A percentile compares a stretch with the other conserved stretches of the same genome.
phyloP scores from a whole-genome alignment of 2,113 vertebrate genomes.

The Cinclus cinclus region DNA sequence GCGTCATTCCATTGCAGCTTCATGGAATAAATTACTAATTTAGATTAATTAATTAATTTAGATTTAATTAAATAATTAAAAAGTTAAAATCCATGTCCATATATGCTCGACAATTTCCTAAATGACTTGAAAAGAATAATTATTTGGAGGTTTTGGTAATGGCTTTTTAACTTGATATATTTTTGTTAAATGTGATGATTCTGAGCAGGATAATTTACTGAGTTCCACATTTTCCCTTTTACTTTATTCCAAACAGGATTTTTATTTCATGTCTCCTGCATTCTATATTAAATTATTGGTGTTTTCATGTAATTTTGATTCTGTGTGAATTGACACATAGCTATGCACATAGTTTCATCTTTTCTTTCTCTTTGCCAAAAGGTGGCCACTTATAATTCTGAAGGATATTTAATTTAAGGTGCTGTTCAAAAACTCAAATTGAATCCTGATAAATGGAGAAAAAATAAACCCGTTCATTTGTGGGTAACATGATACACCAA shows the following conservation, averaged over 20 bases:
- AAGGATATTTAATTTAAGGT: not conserved
- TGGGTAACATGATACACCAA: not conserved
- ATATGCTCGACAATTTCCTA: not conserved
- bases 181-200: constrained; percentile 19
- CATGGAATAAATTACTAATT: constrained; percentile 32
- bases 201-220: not conserved
- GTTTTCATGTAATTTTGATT: constrained; percentile 14
- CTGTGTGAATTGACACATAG: not conserved
- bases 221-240: not conserved
- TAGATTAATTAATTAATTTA: too few species aligned
- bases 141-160: constrained; percentile 2
- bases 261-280: not conserved
- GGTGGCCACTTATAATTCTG: not conserved
- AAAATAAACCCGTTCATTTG: not conserved
- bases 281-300: not conserved
- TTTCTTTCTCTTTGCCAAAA: not conserved
- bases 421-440: not conserved
- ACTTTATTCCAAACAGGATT: not conserved
- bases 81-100: not conserved
- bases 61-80: not conserved
- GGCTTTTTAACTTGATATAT: not conserved
- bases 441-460: not conserved
- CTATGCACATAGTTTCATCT: not conserved
- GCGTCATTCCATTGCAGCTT: not conserved
- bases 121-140: constrained; percentile 8